Percentiles rank a stretch among this genome's conserved stretches.
Conservation (phyloP, 2,113 vertebrate species). For the Sapayoa aenigma region DNA sequence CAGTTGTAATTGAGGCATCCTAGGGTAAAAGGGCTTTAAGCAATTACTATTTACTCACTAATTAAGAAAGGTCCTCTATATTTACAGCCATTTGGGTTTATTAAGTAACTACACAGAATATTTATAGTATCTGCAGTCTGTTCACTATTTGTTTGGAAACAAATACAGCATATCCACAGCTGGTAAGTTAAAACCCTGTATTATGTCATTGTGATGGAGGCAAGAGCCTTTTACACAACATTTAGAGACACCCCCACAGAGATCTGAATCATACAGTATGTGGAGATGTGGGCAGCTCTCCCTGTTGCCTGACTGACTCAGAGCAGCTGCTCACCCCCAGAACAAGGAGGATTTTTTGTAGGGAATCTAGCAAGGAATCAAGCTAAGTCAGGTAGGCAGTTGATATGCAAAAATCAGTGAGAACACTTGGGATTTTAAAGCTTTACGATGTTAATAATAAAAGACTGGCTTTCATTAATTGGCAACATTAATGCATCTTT, state of each 20-base stretch:
- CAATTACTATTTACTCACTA: constrained; percentile 10
- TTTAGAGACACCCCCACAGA: neutral
- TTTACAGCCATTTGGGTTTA: neutral
- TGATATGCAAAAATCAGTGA: neutral
- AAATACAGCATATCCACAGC: neutral
- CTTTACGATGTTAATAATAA: neutral
- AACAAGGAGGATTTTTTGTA: neutral
- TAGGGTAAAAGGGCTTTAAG: neutral
- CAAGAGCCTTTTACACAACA: neutral
- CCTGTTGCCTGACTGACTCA: neutral
- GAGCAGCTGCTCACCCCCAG: neutral
- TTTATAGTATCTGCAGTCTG: neutral
- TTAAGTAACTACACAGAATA: neutral
- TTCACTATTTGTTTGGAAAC: constrained; percentile 25
- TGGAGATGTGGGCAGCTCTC: neutral
- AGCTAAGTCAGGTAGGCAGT: neutral
- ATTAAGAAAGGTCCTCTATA: constrained; percentile 16
- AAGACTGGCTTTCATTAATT: neutral
- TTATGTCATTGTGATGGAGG: neutral
- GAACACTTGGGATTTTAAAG: neutral
- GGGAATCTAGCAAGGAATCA: neutral
- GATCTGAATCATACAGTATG: neutral
- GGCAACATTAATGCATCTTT: neutral
- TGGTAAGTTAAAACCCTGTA: constrained; percentile 24
- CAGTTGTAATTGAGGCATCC: neutral